A percentile compares a stretch with the other conserved stretches of the same genome.
phyloP scores from a whole-genome alignment of 2,797 vertebrate genomes.

The Novumbra hubbsi region DNA sequence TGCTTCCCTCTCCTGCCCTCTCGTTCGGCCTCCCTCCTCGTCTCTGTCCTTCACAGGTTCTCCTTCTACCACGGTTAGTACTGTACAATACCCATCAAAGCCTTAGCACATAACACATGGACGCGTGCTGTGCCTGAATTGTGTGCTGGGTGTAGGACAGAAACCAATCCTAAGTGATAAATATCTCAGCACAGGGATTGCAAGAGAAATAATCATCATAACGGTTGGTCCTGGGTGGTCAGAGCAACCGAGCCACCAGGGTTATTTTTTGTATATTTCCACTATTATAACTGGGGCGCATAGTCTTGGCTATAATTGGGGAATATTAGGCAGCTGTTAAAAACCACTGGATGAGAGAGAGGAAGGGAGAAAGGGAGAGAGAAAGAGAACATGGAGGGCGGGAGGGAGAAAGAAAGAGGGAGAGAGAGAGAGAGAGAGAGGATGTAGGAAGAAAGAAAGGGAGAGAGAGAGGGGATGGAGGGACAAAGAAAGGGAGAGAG shows the following conservation, averaged over 20 bases:
- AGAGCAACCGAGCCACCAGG: constrained; percentile 19
- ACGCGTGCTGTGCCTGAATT: constrained; percentile 17
- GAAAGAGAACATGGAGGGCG: neutral
- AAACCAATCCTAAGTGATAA: constrained; percentile 62
- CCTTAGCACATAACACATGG: constrained; percentile 8
- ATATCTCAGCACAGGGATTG: constrained; percentile 65
- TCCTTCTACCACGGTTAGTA: neutral
- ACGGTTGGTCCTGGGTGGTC: constrained; percentile 75
- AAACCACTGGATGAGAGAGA: constrained; percentile 43
- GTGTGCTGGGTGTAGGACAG: constrained; percentile 34
- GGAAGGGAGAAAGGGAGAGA: neutral
- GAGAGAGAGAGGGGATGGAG: neutral
- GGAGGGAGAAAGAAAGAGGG: constrained; percentile 24
- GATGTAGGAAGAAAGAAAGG: neutral
- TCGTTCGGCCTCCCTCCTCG: neutral
- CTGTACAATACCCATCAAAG: constrained; percentile 10
- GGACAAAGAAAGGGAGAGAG: neutral
- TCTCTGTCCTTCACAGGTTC: neutral
- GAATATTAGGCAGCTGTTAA: constrained; percentile 66
- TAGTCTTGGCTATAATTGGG: constrained; percentile 45
- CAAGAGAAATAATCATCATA: constrained; percentile 75
- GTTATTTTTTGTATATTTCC: constrained; percentile 66
- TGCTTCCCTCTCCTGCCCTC: constrained; percentile 25
- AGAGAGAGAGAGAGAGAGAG: constrained; percentile 8
- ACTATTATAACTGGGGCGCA: constrained; percentile 51